A percentile compares a stretch with the other conserved stretches of the same genome.
Evolutionary conservation across 2,797 vertebrate genomes (phyloP).

Genomic region (Oreochromis grahami): DNA sequence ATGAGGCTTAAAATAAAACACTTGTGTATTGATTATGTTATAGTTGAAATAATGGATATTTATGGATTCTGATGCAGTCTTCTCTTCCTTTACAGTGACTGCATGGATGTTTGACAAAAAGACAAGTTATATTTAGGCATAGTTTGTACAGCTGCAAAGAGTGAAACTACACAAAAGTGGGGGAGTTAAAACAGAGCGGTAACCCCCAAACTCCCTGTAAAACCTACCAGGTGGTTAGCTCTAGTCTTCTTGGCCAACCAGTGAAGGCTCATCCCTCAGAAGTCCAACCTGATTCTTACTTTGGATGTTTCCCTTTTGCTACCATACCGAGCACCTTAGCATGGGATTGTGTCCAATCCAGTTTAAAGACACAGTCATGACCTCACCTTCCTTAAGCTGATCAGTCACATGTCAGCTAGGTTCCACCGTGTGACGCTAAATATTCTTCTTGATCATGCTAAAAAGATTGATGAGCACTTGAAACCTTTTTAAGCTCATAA

Average conservation of each 20-base stretch:
- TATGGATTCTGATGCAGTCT: not conserved
- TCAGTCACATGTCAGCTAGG: not conserved
- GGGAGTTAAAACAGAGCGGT: not conserved
- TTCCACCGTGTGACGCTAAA: not conserved
- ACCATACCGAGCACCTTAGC: not conserved
- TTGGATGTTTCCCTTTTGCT: not conserved
- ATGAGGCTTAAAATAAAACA: not conserved
- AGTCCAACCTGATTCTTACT: not conserved
- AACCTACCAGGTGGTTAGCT: not conserved
- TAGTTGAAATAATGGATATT: not conserved
- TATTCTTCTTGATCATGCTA: not conserved
- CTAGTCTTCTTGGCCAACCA: slow-evolving; percentile 22
- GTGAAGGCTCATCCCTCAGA: slow-evolving; percentile 15
- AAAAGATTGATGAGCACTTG: not conserved
- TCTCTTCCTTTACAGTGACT: not conserved
- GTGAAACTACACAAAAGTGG: slow-evolving; percentile 13
- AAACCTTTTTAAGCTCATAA: not conserved
- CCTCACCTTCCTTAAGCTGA: slow-evolving; percentile 22
- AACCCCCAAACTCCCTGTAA: slow-evolving; percentile 6
- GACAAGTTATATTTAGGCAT: not conserved
- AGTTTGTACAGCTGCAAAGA: not conserved
- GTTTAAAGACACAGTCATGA: slow-evolving; percentile 16
- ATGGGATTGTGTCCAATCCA: not conserved
- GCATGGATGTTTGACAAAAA: not conserved
- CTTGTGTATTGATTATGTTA: not conserved